phyloP scores from a whole-genome alignment of 1,140 invertebrate species.

The Tetragnatha versicolor region DNA sequence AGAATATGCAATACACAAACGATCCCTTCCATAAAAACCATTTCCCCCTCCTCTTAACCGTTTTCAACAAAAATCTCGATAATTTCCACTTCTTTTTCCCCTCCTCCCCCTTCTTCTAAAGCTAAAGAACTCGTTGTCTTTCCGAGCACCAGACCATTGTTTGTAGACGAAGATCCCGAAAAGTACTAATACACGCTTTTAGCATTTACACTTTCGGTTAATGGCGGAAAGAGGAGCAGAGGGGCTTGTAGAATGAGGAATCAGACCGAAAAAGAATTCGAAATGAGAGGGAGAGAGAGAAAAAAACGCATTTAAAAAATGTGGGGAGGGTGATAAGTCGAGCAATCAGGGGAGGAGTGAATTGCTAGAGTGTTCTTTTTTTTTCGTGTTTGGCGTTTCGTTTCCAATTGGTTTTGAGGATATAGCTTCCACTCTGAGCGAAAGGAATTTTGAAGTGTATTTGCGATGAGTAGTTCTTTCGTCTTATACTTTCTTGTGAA shows the following conservation, averaged over 20 bases:
- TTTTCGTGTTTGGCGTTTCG: too few relatives aligned
- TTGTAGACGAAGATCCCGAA: constrained; percentile 26
- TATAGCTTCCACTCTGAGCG: too few relatives aligned
- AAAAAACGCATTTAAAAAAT: constrained; percentile 6
- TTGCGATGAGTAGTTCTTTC: too few relatives aligned
- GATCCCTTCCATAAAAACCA: not conserved
- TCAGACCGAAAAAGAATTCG: constrained; percentile 33
- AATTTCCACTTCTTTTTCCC: not conserved
- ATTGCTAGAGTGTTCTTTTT: too few relatives aligned
- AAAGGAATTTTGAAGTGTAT: too few relatives aligned
- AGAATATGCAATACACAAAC: not conserved
- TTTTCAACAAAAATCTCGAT: not conserved
- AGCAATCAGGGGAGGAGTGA: not conserved
- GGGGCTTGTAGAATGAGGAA: constrained; percentile 12
- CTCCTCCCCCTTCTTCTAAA: not conserved
- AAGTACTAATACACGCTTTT: constrained; percentile 43
- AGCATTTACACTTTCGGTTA: constrained; percentile 48
- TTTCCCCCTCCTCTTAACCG: not conserved
- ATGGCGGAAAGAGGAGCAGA: not conserved
- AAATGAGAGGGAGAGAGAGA: not conserved
- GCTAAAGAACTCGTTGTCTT: not conserved
- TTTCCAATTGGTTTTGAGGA: too few relatives aligned
- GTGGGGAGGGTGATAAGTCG: not conserved
- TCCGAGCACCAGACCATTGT: constrained; percentile 10
- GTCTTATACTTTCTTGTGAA: too few relatives aligned